A percentile compares a stretch with the other conserved stretches of the same genome.
Conservation (phyloP, 2,797 vertebrate species). For the Artibeus lituratus region DNA sequence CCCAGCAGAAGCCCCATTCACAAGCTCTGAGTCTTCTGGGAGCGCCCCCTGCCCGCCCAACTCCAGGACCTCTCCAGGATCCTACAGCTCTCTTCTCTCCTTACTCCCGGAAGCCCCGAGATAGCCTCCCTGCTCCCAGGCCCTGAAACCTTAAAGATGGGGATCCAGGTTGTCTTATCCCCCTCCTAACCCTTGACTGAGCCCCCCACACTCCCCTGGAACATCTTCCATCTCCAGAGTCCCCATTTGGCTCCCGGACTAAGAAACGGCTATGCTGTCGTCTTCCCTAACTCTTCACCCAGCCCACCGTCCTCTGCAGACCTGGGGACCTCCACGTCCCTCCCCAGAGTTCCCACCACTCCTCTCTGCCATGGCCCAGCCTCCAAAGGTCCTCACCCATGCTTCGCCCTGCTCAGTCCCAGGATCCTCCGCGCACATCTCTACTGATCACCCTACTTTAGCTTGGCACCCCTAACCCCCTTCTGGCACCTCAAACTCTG, state of each 20-base stretch:
- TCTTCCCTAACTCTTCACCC: background rate
- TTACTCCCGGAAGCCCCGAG: background rate
- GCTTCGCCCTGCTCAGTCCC: background rate
- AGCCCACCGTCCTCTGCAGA: background rate
- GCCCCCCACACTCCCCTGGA: background rate
- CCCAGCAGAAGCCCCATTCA: slow-evolving; percentile 34
- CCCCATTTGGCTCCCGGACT: background rate
- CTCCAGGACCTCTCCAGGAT: background rate
- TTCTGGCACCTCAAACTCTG: background rate
- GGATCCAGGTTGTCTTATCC: slow-evolving; percentile 24
- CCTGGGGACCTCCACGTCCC: background rate
- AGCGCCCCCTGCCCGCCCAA: slow-evolving; percentile 26
- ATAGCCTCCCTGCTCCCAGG: background rate
- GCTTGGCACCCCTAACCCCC: background rate
- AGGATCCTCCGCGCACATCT: background rate
- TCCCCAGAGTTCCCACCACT: background rate
- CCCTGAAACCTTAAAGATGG: slow-evolving; percentile 25
- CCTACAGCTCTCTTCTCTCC: background rate
- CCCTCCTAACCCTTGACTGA: slow-evolving; percentile 49
- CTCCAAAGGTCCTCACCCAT: background rate
- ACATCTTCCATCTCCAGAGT: background rate
- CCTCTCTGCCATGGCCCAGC: background rate
- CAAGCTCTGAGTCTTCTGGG: slow-evolving; percentile 37
- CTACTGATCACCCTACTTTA: background rate
- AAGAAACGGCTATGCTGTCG: background rate